phyloP scores from a whole-genome alignment of 2,113 vertebrate genomes.

The Trinectes maculatus region DNA sequence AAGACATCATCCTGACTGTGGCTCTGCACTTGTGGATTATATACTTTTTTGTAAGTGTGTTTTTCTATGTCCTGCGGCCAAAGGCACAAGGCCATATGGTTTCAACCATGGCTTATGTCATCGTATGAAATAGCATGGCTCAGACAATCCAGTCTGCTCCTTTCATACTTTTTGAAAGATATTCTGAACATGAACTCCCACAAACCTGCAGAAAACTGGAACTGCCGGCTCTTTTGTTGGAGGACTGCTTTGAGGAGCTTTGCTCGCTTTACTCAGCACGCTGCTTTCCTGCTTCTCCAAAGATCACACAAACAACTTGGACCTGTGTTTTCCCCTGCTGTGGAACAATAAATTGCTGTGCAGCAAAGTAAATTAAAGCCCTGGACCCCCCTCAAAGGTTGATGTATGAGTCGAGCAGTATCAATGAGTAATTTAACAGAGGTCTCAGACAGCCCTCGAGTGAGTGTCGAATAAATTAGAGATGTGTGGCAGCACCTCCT shows the following conservation, averaged over 20 bases:
- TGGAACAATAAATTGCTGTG: constrained; percentile 63
- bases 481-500: constrained; percentile 26
- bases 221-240: constrained; percentile 13
- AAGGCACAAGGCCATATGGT: neutral
- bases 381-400: constrained; percentile 48
- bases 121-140: constrained; percentile 12
- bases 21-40: constrained; percentile 26
- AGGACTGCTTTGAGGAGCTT: constrained; percentile 40
- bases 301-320: constrained; percentile 48
- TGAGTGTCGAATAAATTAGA: constrained; percentile 52
- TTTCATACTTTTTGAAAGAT: neutral
- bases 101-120: neutral
- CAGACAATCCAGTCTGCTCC: neutral
- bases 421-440: constrained; percentile 51
- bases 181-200: neutral
- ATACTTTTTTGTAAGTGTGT: constrained; percentile 6
- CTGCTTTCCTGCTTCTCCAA: constrained; percentile 60
- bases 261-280: constrained; percentile 44
- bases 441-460: constrained; percentile 5
- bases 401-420: constrained; percentile 33
- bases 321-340: constrained; percentile 50
- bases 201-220: neutral
- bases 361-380: constrained; percentile 61
- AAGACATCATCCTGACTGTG: constrained; percentile 41
- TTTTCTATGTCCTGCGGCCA: constrained; percentile 7